Evolutionary conservation across 2,113 vertebrate species (phyloP).

Genomic region (Cathartes aura): DNA sequence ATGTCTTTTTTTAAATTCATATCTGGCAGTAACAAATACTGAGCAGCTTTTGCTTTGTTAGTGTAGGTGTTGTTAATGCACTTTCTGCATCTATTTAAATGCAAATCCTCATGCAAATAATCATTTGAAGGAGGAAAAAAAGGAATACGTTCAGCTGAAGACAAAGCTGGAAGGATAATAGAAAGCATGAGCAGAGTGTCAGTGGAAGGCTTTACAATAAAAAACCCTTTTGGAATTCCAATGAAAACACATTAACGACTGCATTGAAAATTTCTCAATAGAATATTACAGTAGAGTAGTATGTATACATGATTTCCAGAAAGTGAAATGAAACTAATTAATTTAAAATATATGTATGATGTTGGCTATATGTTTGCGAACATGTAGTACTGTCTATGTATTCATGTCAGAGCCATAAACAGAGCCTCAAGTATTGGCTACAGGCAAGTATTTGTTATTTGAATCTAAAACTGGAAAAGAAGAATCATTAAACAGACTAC

Average conservation of each 20-base stretch:
- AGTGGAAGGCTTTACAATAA: constrained; percentile 47
- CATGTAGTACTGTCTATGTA: not conserved
- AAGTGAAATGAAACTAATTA: constrained; percentile 57
- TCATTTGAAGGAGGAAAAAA: constrained; percentile 55
- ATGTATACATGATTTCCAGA: constrained; percentile 39
- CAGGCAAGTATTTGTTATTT: constrained; percentile 25
- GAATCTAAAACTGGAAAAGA: constrained; percentile 29
- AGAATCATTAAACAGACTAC: constrained; percentile 29
- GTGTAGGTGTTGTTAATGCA: constrained; percentile 74
- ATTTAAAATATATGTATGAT: not conserved
- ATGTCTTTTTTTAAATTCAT: constrained; percentile 55
- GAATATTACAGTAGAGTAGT: constrained; percentile 30
- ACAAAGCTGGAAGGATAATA: constrained; percentile 72
- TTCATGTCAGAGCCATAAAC: not conserved
- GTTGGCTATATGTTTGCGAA: not conserved
- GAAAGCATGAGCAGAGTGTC: constrained; percentile 59
- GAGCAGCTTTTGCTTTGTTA: constrained; percentile 64
- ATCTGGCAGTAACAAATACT: constrained; percentile 61
- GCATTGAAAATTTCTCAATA: constrained; percentile 55
- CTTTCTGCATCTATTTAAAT: constrained; percentile 78
- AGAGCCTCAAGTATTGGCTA: not conserved
- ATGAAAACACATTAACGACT: constrained; percentile 58
- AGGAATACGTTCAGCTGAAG: constrained; percentile 60
- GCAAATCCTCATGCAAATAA: constrained; percentile 79
- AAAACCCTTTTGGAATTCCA: constrained; percentile 30